Evolutionary conservation across 2,797 vertebrate genomes (phyloP), one percentile per base, ranked within the genome.

Genomic region (Gallirallus australis): DNA sequence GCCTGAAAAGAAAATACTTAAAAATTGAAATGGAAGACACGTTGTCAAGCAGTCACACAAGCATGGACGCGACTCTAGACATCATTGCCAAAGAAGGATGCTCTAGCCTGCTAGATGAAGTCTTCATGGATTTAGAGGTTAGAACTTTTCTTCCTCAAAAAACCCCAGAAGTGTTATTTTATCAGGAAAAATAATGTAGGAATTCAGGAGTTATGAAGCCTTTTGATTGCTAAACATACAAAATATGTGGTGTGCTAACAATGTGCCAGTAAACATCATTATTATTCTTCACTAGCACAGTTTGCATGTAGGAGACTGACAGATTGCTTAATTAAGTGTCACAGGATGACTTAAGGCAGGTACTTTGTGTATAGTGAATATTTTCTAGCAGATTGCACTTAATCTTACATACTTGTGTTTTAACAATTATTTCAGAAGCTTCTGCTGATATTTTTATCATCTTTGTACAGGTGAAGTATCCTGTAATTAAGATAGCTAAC

Each of bases 101-200:
- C 57, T 97, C 98, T 97, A 99, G 99, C 95, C 97, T 99, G 31
- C 90, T 99, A 80, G 99, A 99, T 80, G 99, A 99, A 97, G 99
- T 99, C 90, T 99, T 99, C 97, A 97, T 99, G 39, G 99, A 99
- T 97, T 98, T 99, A 63, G 99, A 99, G 97, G 99, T 99, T 96
- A 95, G 97, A 92, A 59, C 20, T 35, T 50, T 63, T 83, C 66
- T 68, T 48, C 50, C 30, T 79, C 20, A 65, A 78, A 86, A 77
- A 93, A 47, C 2, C 48, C 0, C 15, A 27, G 11, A 72, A 77
- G 6, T 50, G 27, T 19, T 82, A 53, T 60, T 91, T 91, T 61
- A 16, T 71, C 89, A 57, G 52, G 19, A 90, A 82, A 89, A 81
- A 28, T 35, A 54, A 73, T 53, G 57, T 24, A 68, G 57, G 61